phyloP scores from a whole-genome alignment of 2,113 vertebrate genomes.

The Pleuronectes platessa region DNA sequence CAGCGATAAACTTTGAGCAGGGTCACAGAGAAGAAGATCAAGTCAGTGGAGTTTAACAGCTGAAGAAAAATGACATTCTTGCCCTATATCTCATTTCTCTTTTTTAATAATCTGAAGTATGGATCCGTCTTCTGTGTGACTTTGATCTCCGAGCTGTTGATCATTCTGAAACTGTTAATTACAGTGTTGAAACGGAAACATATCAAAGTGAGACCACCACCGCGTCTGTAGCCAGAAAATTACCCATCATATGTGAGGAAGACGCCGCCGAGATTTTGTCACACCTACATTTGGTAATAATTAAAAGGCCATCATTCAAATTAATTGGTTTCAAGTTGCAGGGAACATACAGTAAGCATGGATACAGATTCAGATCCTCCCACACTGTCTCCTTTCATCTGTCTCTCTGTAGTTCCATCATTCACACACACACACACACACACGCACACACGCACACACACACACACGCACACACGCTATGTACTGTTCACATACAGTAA shows the following conservation, averaged over 20 bases:
- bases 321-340: constrained; percentile 54
- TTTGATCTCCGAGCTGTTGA: not conserved
- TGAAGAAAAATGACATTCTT: not conserved
- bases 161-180: constrained; percentile 35
- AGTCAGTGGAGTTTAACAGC: not conserved
- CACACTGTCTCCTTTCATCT: constrained; percentile 1
- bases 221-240: constrained; percentile 22
- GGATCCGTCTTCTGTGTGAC: not conserved
- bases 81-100: no score
- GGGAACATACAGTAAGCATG: constrained; percentile 19
- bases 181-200: constrained; percentile 44
- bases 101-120: not conserved
- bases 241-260: constrained; percentile 52
- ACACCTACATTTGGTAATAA: constrained; percentile 66
- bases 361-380: constrained; percentile 17
- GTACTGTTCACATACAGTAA: constrained; percentile 13
- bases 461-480: constrained; percentile 9
- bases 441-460: not conserved
- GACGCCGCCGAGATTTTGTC: constrained; percentile 31
- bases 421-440: not conserved
- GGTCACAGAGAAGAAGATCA: not conserved
- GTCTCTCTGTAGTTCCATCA: not conserved
- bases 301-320: constrained; percentile 57
- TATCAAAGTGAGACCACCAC: constrained; percentile 42
- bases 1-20: constrained; percentile 8